Percentiles rank a stretch among this genome's conserved stretches.
Evolutionary conservation across 2,888 invertebrate genomes (phyloP).

Genomic region (Pollenia labialis): DNA sequence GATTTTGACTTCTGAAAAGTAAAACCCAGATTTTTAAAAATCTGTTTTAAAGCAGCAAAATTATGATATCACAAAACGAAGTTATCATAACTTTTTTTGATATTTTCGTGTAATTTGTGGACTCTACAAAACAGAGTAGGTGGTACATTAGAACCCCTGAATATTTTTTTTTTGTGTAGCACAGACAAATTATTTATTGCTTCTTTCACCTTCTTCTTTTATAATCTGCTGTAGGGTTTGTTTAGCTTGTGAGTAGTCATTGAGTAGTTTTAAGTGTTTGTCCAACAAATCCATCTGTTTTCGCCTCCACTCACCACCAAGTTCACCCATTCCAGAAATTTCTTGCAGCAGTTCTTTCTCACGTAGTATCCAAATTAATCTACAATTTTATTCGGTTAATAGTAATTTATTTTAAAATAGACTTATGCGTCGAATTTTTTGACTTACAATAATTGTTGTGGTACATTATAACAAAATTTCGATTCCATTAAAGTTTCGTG

Average conservation of each 20-base stretch:
- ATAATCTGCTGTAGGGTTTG: conserved; percentile 88
- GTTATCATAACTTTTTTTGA: too few species aligned
- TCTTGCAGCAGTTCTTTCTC: conserved; percentile 95
- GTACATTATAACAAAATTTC: conserved; percentile 92
- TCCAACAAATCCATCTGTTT: conserved; percentile 92
- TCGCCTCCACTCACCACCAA: conserved; percentile 92
- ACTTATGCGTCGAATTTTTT: background rate
- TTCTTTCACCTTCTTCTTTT: conserved; percentile 77
- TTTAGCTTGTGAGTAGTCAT: conserved; percentile 93
- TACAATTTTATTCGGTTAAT: conserved; percentile 81
- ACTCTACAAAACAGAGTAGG: too few species aligned
- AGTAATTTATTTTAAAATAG: background rate
- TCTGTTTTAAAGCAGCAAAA: too few species aligned
- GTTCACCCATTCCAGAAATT: conserved; percentile 94
- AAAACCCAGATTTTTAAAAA: too few species aligned
- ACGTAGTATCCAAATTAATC: conserved; percentile 95
- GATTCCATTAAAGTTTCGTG: conserved; percentile 97
- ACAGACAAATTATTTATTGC: too few species aligned
- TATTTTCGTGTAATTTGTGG: too few species aligned
- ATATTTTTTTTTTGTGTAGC: too few species aligned
- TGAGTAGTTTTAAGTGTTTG: conserved; percentile 92
- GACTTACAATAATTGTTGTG: conserved; percentile 94
- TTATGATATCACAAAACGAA: too few species aligned
- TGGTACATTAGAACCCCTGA: too few species aligned
- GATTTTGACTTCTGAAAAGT: too few species aligned